Base-by-base conservation (phyloP, 2,888 invertebrate species). In the Drosophila neutralis region DNA sequence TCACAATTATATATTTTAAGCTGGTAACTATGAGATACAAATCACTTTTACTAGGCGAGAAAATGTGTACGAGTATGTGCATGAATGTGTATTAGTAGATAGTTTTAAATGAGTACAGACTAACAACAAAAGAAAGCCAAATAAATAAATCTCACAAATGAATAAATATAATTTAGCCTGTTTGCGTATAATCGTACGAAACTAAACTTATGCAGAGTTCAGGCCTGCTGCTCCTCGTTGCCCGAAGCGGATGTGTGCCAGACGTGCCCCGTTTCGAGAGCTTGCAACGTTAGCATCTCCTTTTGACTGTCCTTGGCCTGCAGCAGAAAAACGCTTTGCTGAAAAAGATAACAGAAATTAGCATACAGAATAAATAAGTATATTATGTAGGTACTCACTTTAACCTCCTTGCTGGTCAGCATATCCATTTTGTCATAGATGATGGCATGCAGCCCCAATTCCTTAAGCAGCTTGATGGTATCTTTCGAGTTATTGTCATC, bases 381-480 rank as follows among this genome's bases (percentile, higher is more conserved):
- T n/a, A 2, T 7, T 11, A 0, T 3, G 27, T 29, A 21, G 2
- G 3, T 21, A 73, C 78, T 73, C 72, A 93, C 93, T 85, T 93
- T 92, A 31, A 90, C 85, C 76, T 92, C 92, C 83, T 93, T 93
- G 73, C 85, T 87, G 56, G 91, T 93, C 21, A 93, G 83, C 18
- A 92, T 90, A 73, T 97, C 97, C 84, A 97, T 96, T 93, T 98
- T 97, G 93, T 99, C 99, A 91, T 98, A 99, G 91, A 99, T 99
- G 66, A 99, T 97, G 52, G 98, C 99, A 91, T 99, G 98, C 40
- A 99, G 94, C 2, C 98, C 98, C 87, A 98, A 94, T 75, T 96
- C 95, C 92, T 98, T 98, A 38, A 99, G 94, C 91, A 96, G 95
- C 89, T 96, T 95, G 64, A 98, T 97, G 1, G 96, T 97, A 49